Evolutionary conservation across 2,113 vertebrate species (phyloP), one percentile per base, ranked within the genome.

Genomic region (Onychostoma macrolepis): DNA sequence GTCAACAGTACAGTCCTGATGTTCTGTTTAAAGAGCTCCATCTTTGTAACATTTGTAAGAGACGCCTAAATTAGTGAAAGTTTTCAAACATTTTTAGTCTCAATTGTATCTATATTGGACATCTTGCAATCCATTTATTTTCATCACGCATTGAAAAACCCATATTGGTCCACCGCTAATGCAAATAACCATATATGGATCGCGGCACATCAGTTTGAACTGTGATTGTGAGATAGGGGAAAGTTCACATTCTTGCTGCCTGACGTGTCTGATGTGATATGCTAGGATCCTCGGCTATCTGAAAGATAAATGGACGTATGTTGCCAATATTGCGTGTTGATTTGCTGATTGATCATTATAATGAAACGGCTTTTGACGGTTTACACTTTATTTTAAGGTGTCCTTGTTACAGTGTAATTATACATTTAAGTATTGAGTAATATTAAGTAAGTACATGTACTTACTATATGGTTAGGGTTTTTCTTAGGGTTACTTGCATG

Each of bases 181-280:
- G 83, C 33, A 71, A 50, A 45, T 72, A 72, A 83, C 81, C 65
- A 50, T 24, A 61, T 69, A 83, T 43, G 13, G 21, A 53, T 69
- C 21, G 9, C 4, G n/a, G 69, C 24, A 74, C 65, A 74, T 53
- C 41, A 36, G 61, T 67, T 82, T 24, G 61, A 36, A 36, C 26
- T 74, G 11, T 17, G 69, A 84, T 84, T 84, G 30, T 21, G 30
- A 26, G 83, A 72, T 36, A 41, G 33, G 83, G 30, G 24, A 84
- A 84, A 84, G 82, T 84, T 84, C 82, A 74, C 83, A 74, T 84
- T 56, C 48, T 56, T 74, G 12, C 33, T 84, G 69, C 48, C 82
- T 80, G 45, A 56, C 21, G 24, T 84, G 45, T 36, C 19, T 84
- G 67, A 84, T 12, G 48, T 83, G 80, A 82, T 48, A 67, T 48